Evolutionary conservation across 2,888 invertebrate species (phyloP).

Genomic region (Cryptus viduatorius): DNA sequence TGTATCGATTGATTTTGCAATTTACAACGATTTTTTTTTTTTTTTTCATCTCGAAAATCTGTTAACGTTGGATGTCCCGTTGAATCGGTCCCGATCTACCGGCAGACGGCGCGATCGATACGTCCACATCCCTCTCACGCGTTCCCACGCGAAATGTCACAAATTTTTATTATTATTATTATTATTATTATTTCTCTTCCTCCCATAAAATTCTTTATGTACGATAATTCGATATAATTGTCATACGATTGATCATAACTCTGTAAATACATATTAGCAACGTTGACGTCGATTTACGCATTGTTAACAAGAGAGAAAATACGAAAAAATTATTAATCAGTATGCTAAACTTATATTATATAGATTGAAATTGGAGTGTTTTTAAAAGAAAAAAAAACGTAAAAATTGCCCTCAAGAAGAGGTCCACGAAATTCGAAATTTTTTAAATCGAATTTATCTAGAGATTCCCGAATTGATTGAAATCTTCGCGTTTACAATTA

Average conservation of each 20-base stretch:
- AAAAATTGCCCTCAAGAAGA: not conserved
- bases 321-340: conserved; percentile 46
- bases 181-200: not conserved
- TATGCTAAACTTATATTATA: conserved; percentile 27
- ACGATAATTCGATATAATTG: conserved; percentile 11
- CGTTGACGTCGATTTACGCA: conserved; percentile 44
- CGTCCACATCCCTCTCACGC: not conserved
- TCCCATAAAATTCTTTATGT: not conserved
- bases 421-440: conserved; percentile 30
- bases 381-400: conserved; percentile 10
- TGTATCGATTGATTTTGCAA: not conserved
- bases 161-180: not conserved
- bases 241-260: conserved; percentile 43
- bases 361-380: conserved; percentile 31
- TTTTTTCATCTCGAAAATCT: not conserved
- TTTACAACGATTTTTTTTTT: conserved; percentile 13
- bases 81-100: not conserved
- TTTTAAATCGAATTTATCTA: conserved; percentile 29
- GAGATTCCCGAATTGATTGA: conserved; percentile 13
- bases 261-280: conserved; percentile 48
- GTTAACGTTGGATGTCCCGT: not conserved
- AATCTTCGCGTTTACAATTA: not conserved
- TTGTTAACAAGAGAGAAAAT: conserved; percentile 49
- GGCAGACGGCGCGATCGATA: conserved; percentile 12
- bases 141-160: conserved; percentile 20